Evolutionary conservation across 2,888 invertebrate species (phyloP), one percentile per base, ranked within the genome.

Genomic region (Shargacucullia verbasci): DNA sequence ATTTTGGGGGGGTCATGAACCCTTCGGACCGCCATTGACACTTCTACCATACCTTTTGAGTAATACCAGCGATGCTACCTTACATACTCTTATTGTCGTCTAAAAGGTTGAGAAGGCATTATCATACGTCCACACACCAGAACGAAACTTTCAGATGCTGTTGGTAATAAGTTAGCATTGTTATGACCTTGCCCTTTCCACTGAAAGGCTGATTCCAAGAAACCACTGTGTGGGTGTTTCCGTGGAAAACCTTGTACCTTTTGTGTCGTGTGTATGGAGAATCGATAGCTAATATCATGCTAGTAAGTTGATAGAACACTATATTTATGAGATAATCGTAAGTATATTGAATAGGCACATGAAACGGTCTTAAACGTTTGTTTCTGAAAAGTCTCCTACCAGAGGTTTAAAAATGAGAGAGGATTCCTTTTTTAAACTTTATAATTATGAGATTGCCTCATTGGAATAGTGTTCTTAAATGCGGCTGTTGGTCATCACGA

Each of bases 241-340:
- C 40, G 37, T 11, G 15, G 50, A 52, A 68, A 50, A 38, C 11
- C 46, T 25, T 47, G 8, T n/a, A 12, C 12, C 35, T 2, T 14
- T n/a, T 20, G 12, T 20, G 20, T 20, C 20, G 20, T 4, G 20
- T 20, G 27, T 39, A 5, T 7, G 13, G 10, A 2, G 9, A 54
- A 64, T 64, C 67, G 47, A 59, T 59, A 14, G 1, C 44, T 48
- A 43, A 47, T 41, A 20, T 20, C 20, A 31, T 12, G 20, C 37
- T 15, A 35, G 11, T 11, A 45, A 40, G 37, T 33, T 35, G 4
- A 38, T 46, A 7, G 15, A 41, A 12, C 31, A 35, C 3, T 25
- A 35, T 35, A 12, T 27, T 14, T 40, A 13, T 15, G 8, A 40
- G 12, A 33, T 39, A 13, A n/a, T n/a, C n/a, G n/a, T 20, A 20